A percentile compares a stretch with the other conserved stretches of the same genome.
Conservation (phyloP, 1,140 invertebrate species). For the Drosophila quadrilineata region DNA sequence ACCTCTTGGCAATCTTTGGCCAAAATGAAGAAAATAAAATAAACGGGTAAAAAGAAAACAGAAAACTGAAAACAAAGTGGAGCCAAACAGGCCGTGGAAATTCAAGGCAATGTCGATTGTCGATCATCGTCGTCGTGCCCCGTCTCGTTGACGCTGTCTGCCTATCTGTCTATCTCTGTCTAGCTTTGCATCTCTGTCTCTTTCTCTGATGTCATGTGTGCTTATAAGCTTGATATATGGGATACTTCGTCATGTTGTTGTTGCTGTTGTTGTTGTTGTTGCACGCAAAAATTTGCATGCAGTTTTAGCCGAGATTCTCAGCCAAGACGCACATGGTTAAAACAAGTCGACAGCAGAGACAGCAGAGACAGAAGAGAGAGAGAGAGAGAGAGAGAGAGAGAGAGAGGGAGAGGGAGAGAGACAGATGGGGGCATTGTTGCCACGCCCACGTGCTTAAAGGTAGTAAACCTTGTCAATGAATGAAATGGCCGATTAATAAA, state of each 20-base stretch:
- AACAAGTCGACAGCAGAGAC: too few species aligned
- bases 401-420: too few species aligned
- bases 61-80: too few species aligned
- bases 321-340: slow-evolving; percentile 1
- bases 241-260: slow-evolving; percentile 15
- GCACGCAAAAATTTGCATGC: slow-evolving; percentile 49
- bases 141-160: slow-evolving; percentile 4
- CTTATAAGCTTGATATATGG: slow-evolving; percentile 44
- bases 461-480: slow-evolving; percentile 38
- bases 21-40: neutral
- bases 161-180: neutral
- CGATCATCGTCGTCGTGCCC: slow-evolving; percentile 25
- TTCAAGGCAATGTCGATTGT: slow-evolving; percentile 46
- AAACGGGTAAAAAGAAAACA: too few species aligned
- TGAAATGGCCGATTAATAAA: slow-evolving; percentile 36
- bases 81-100: slow-evolving; percentile 28
- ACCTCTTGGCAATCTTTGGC: neutral
- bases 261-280: slow-evolving; percentile 30
- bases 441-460: slow-evolving; percentile 22
- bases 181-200: neutral
- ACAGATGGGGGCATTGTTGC: slow-evolving; percentile 6
- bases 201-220: slow-evolving; percentile 43
- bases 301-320: slow-evolving; percentile 33
- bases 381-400: too few species aligned
- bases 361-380: too few species aligned